phyloP scores from a whole-genome alignment of 2,113 vertebrate genomes.

The Equus quagga region DNA sequence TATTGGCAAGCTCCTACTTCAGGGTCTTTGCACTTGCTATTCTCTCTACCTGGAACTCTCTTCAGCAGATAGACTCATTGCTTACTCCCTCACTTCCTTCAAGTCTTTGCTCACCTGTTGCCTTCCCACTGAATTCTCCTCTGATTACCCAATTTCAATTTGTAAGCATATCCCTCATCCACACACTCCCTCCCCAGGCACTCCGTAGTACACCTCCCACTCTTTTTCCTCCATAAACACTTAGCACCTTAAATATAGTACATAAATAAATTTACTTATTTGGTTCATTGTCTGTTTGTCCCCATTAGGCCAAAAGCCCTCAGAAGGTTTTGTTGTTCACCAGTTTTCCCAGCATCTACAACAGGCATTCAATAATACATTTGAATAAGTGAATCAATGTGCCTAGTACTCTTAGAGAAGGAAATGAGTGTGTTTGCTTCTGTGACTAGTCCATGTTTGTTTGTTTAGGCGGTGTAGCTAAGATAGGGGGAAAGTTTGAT shows the following conservation, averaged over 20 bases:
- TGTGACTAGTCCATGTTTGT: not conserved
- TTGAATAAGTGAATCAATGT: not conserved
- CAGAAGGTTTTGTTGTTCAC: not conserved
- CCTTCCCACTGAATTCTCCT: not conserved
- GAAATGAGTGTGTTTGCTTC: not conserved
- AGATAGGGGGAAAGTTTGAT: not conserved
- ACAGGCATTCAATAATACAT: not conserved
- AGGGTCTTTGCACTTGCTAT: not conserved
- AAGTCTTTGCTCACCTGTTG: not conserved
- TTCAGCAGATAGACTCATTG: not conserved
- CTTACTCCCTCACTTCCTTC: not conserved
- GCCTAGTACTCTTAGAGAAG: not conserved
- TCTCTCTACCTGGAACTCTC: not conserved
- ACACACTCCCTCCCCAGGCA: not conserved
- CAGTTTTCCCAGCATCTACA: not conserved
- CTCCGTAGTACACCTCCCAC: not conserved
- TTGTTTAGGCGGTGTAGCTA: not conserved
- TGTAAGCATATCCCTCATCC: not conserved
- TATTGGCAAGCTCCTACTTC: not conserved
- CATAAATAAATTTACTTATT: not conserved
- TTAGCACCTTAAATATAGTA: not conserved
- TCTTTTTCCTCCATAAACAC: not conserved
- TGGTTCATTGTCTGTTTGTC: not conserved
- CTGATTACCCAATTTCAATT: not conserved
- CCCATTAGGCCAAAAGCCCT: not conserved